phyloP scores from a whole-genome alignment of 2,113 vertebrate species.

The Prietella phreatophila region DNA sequence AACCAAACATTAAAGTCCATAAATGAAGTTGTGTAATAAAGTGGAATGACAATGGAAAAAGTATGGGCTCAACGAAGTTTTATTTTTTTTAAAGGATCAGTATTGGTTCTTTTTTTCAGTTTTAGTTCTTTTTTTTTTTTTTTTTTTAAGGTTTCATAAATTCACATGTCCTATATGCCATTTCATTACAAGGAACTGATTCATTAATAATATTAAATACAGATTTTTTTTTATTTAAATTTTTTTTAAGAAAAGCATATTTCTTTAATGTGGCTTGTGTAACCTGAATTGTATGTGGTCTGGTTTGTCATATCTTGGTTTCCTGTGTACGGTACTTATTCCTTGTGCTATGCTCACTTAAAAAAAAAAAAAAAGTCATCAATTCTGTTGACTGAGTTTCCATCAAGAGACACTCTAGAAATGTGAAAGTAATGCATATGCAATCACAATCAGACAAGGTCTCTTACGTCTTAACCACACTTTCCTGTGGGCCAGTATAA shows the following conservation, averaged over 20 bases:
- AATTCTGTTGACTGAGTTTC: not conserved
- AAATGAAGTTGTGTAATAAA: too few relatives aligned
- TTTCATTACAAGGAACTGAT: not conserved
- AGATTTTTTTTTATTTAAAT: not conserved
- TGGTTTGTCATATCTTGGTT: not conserved
- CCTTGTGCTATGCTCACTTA: not conserved
- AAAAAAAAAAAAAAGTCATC: not conserved
- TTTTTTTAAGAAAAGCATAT: not conserved
- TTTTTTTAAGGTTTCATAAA: not conserved
- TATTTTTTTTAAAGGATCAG: too few relatives aligned
- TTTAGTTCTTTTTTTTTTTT: slow-evolving; percentile 5
- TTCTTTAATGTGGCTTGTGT: not conserved
- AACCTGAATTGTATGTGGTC: not conserved
- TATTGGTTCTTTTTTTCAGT: not conserved
- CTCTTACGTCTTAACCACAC: not conserved
- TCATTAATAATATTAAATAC: too few relatives aligned
- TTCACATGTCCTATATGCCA: not conserved
- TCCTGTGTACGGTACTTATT: too few relatives aligned
- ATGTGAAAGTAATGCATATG: not conserved
- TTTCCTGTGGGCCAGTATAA: not conserved
- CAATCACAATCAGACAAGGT: not conserved
- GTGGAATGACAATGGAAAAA: too few relatives aligned
- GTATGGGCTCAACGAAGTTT: not conserved
- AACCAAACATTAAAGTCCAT: too few relatives aligned
- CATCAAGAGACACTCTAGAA: not conserved